phyloP scores from a whole-genome alignment of 2,888 invertebrate species.

The Diploptera punctata region DNA sequence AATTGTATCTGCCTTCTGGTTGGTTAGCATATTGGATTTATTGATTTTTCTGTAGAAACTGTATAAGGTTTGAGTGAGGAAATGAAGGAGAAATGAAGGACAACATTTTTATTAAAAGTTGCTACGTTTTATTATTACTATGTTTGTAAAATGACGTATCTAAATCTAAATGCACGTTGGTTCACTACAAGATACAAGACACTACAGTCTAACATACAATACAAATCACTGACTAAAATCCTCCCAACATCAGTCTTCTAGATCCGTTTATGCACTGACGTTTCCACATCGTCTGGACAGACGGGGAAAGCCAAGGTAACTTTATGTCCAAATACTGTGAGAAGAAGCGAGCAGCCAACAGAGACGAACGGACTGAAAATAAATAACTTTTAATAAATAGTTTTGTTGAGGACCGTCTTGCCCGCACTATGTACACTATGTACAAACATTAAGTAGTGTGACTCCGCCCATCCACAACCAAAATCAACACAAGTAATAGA shows the following conservation, averaged over 20 bases:
- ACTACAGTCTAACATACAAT: too few relatives aligned
- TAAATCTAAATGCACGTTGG: constrained; percentile 31
- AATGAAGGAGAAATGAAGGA: too few relatives aligned
- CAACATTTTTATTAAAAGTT: too few relatives aligned
- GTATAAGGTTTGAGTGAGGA: too few relatives aligned
- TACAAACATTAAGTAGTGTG: constrained; percentile 15
- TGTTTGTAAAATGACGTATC: constrained; percentile 20
- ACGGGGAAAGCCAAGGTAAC: constrained; percentile 15
- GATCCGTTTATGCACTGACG: not conserved
- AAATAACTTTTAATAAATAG: constrained; percentile 25
- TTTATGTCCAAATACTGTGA: constrained; percentile 6
- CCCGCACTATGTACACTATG: constrained; percentile 18
- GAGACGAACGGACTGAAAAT: not conserved
- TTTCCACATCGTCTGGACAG: constrained; percentile 4
- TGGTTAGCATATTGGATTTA: too few relatives aligned
- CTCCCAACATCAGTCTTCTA: constrained; percentile 12
- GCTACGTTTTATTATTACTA: too few relatives aligned
- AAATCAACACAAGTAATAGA: not conserved
- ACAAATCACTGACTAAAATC: not conserved
- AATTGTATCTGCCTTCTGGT: too few relatives aligned
- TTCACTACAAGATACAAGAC: too few relatives aligned
- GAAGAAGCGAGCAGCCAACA: not conserved
- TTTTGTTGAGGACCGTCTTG: not conserved
- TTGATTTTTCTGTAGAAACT: too few relatives aligned
- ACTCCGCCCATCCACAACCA: not conserved